These are phyloP conservation scores for Trichosurus vulpecula DNA, from an alignment of 2,797 vertebrate species.

Conservation along the genomic window DNA sequence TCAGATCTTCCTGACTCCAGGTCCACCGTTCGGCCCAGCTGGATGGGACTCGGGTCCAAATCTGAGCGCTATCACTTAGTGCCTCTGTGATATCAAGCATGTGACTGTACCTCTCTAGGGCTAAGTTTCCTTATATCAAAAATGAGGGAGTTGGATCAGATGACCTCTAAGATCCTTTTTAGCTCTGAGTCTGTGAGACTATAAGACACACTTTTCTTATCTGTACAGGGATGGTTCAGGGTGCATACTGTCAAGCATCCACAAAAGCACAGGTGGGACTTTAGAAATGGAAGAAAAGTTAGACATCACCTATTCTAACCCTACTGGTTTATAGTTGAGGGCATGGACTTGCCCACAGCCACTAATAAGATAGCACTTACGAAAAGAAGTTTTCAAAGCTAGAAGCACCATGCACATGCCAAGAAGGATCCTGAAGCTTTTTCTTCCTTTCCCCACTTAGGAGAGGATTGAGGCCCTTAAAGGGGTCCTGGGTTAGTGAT, in stretches of 20 bases:
- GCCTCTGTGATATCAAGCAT: not conserved
- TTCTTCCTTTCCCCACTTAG: constrained; percentile 1
- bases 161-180: not conserved
- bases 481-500: not conserved
- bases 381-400: constrained; percentile 34
- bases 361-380: not conserved
- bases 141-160: not conserved
- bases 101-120: not conserved
- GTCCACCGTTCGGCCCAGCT: not conserved
- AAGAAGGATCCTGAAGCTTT: constrained; percentile 10
- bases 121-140: constrained; percentile 13
- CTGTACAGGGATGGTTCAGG: not conserved
- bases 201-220: not conserved
- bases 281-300: not conserved
- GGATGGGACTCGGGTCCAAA: not conserved
- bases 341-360: constrained; percentile 18
- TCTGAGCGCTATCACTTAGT: not conserved
- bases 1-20: not conserved
- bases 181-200: not conserved
- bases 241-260: not conserved
- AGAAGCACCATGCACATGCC: constrained; percentile 6
- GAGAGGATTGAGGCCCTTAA: constrained; percentile 41
- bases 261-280: not conserved
- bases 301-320: not conserved
- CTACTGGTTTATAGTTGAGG: not conserved